These are phyloP conservation scores for Schizopygopsis malacanthus DNA, from an alignment of 2,797 vertebrate genomes.

Conservation along the genomic window DNA sequence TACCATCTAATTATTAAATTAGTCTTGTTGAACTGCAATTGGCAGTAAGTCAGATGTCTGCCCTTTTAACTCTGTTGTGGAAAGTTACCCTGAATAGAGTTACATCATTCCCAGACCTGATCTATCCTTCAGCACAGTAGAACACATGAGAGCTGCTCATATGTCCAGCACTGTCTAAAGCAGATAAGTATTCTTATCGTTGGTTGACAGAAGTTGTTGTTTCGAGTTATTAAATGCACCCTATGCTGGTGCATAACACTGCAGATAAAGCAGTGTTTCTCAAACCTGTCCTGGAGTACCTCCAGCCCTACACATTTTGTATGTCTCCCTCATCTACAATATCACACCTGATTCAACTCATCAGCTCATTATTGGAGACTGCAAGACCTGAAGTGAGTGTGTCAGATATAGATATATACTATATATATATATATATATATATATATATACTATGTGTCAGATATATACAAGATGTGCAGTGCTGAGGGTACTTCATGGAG, in stretches of 20 bases:
- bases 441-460: too few species aligned
- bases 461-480: too few species aligned
- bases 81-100: slow-evolving; percentile 62
- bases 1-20: too few species aligned
- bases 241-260: neutral
- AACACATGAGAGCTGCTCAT: slow-evolving; percentile 20
- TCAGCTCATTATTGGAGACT: too few species aligned
- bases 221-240: neutral
- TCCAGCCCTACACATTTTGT: too few species aligned
- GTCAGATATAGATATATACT: too few species aligned
- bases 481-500: too few species aligned
- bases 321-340: too few species aligned
- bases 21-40: neutral
- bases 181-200: neutral
- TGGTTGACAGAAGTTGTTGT: neutral
- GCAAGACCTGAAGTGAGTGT: too few species aligned
- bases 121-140: neutral
- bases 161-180: neutral
- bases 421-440: too few species aligned
- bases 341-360: too few species aligned
- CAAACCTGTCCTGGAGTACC: too few species aligned
- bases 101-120: slow-evolving; percentile 37
- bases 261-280: neutral
- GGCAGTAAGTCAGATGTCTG: slow-evolving; percentile 22
- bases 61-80: slow-evolving; percentile 51